Conservation (phyloP, 2,797 vertebrate species). For the Chromis chromis region DNA sequence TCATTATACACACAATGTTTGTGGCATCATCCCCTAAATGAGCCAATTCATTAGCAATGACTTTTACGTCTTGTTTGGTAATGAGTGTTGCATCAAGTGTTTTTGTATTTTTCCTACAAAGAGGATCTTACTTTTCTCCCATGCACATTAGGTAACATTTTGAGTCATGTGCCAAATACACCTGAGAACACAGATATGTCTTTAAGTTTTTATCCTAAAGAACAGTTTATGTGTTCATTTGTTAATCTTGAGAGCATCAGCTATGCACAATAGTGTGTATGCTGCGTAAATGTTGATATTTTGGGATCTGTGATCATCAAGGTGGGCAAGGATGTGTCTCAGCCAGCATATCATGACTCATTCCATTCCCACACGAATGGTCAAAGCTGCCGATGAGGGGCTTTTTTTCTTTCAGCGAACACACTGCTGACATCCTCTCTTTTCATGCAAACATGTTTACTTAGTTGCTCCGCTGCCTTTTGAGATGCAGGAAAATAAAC, state of each 20-base stretch:
- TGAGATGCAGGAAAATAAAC: constrained; percentile 28
- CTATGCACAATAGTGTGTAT: neutral
- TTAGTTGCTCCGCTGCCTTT: constrained; percentile 15
- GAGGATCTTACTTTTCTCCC: neutral
- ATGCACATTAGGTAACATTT: constrained; percentile 1
- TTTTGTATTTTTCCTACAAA: constrained; percentile 18
- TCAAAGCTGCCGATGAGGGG: constrained; percentile 51
- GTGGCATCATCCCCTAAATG: constrained; percentile 16
- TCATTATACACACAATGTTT: constrained; percentile 48
- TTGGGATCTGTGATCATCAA: constrained; percentile 29
- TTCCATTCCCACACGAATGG: constrained; percentile 35
- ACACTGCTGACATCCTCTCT: constrained; percentile 45
- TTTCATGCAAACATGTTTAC: constrained; percentile 39
- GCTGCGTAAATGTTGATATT: constrained; percentile 40
- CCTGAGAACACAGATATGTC: neutral
- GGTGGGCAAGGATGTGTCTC: constrained; percentile 43
- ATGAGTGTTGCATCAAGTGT: neutral
- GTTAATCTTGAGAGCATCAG: neutral
- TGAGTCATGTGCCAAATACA: neutral
- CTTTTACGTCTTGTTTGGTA: constrained; percentile 3
- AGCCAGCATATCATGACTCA: constrained; percentile 57
- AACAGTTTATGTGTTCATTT: constrained; percentile 3
- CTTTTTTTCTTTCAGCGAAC: constrained; percentile 41
- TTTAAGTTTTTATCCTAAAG: neutral
- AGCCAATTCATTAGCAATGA: constrained; percentile 27